These are phyloP conservation scores for Siphamia tubifer DNA, from an alignment of 2,113 vertebrate species.

Conservation along the genomic window DNA sequence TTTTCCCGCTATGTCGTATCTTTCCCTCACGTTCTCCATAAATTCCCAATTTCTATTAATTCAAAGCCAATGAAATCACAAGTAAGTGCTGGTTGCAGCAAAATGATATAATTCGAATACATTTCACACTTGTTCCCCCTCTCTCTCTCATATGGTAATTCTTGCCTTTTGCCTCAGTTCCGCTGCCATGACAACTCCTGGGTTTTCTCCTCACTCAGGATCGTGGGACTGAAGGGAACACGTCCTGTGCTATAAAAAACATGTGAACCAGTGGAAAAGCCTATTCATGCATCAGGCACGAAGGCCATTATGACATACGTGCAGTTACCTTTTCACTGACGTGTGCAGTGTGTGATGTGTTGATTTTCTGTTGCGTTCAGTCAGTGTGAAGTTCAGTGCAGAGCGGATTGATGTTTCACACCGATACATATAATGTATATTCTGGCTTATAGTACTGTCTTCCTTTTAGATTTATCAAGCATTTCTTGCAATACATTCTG, in stretches of 20 bases:
- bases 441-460: too few species aligned
- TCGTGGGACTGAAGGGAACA: slow-evolving; percentile 20
- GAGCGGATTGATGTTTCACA: background rate
- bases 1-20: background rate
- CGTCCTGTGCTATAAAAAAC: slow-evolving; percentile 12
- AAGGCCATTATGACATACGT: slow-evolving; percentile 6
- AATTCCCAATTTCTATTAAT: slow-evolving; percentile 17
- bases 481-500: too few species aligned
- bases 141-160: slow-evolving; percentile 44
- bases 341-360: background rate
- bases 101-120: slow-evolving; percentile 11
- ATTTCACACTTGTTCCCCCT: background rate
- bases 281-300: background rate
- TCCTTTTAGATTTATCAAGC: too few species aligned
- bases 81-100: slow-evolving; percentile 11
- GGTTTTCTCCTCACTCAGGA: slow-evolving; percentile 29
- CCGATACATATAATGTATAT: too few species aligned
- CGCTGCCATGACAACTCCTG: slow-evolving; percentile 69
- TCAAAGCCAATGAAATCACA: slow-evolving; percentile 19
- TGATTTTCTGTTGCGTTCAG: background rate
- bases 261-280: background rate
- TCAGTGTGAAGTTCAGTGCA: background rate
- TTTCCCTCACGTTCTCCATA: background rate
- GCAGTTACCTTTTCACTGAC: background rate
- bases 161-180: slow-evolving; percentile 59